Evolutionary conservation across 2,113 vertebrate genomes (phyloP).

Genomic region (Colius striatus): DNA sequence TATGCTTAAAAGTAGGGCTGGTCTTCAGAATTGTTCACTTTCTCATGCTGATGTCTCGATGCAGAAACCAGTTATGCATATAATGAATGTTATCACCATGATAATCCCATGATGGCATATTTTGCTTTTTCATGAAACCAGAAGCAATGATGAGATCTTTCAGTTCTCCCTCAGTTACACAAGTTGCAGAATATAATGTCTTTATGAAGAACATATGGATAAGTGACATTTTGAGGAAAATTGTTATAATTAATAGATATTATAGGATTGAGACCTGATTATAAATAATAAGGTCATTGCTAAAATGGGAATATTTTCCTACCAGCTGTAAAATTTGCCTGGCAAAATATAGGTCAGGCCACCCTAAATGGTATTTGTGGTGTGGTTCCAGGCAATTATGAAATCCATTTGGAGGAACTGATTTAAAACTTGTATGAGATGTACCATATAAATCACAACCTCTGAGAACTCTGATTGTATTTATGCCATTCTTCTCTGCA

Average conservation of each 20-base stretch:
- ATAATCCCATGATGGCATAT: neutral
- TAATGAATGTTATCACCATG: neutral
- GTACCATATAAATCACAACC: neutral
- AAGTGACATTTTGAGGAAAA: slow-evolving; percentile 8
- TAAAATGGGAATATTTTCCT: neutral
- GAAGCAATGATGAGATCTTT: neutral
- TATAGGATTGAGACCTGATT: neutral
- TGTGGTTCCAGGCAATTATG: neutral
- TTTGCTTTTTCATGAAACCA: neutral
- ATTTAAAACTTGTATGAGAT: neutral
- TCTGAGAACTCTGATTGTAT: neutral
- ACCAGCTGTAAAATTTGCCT: neutral
- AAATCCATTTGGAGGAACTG: neutral
- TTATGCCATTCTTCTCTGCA: neutral
- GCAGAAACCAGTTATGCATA: neutral
- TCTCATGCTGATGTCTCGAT: neutral
- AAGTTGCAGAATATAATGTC: neutral
- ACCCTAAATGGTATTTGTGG: neutral
- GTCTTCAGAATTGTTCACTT: neutral
- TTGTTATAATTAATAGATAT: neutral
- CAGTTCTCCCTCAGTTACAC: neutral
- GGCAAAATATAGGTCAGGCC: slow-evolving; percentile 23
- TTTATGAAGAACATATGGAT: neutral
- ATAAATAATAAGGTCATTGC: slow-evolving; percentile 21
- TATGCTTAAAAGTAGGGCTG: neutral